These are phyloP conservation scores for Lamellibrachia satsuma DNA, from an alignment of 2,888 invertebrate species.

Conservation along the genomic window DNA sequence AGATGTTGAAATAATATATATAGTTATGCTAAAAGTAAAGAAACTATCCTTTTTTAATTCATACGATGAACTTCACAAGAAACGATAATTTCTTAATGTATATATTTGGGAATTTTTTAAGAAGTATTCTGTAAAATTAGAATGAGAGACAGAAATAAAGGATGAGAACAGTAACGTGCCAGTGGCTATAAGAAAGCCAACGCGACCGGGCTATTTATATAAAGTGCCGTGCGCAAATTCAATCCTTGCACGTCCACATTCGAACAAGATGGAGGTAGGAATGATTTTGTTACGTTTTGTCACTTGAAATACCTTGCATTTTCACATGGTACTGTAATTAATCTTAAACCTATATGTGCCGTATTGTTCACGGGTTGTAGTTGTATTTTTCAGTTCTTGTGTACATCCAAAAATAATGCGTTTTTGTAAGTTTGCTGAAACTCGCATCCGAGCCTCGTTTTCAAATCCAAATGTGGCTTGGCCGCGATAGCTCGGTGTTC, in stretches of 20 bases:
- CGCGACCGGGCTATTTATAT: background rate
- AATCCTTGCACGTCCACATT: slow-evolving; percentile 11
- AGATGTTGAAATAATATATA: too few species aligned
- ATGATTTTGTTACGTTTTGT: background rate
- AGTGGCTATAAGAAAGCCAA: slow-evolving; percentile 1
- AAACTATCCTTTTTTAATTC: too few species aligned
- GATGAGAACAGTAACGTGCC: background rate
- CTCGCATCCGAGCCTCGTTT: background rate
- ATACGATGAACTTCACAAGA: too few species aligned
- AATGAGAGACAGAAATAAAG: background rate
- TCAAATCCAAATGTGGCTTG: background rate
- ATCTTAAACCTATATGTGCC: background rate
- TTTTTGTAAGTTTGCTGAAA: background rate
- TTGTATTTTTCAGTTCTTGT: background rate
- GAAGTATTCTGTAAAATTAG: background rate
- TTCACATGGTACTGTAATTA: background rate
- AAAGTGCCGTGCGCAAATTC: slow-evolving; percentile 17
- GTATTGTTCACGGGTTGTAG: background rate
- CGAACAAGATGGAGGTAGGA: background rate
- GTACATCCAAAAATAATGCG: background rate
- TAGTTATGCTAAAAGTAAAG: too few species aligned
- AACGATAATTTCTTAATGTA: background rate
- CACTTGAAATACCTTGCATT: background rate
- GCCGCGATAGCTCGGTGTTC: background rate
- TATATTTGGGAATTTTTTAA: background rate